These are phyloP conservation scores for Cinclus cinclus DNA, from an alignment of 2,113 vertebrate species.

Conservation along the genomic window DNA sequence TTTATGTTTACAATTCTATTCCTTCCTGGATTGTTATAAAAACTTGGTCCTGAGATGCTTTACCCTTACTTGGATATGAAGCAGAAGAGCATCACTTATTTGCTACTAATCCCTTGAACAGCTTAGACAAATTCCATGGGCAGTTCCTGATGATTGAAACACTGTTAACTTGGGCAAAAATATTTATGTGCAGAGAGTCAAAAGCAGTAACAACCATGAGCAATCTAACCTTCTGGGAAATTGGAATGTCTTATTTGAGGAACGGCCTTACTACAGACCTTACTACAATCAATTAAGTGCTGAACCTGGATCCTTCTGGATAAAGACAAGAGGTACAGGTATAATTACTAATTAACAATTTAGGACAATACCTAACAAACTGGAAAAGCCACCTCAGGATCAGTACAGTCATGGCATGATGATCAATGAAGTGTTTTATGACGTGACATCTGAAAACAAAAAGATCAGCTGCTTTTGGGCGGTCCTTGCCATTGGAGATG, in stretches of 20 bases:
- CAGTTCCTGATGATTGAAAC: background rate
- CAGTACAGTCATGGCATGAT: background rate
- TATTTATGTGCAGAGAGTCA: background rate
- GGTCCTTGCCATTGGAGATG: background rate
- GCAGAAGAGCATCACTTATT: background rate
- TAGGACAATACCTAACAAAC: background rate
- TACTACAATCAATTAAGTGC: background rate
- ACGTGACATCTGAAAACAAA: background rate
- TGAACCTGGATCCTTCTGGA: background rate
- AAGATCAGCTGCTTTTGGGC: background rate
- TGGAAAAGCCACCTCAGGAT: background rate
- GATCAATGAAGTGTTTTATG: background rate
- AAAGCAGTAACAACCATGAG: background rate
- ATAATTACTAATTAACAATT: background rate
- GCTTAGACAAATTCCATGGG: background rate
- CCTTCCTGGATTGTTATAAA: background rate
- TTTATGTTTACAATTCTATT: background rate
- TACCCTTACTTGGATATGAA: constrained; percentile 31
- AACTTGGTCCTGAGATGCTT: background rate
- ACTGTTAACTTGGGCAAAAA: background rate
- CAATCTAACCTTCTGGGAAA: background rate
- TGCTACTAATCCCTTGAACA: background rate
- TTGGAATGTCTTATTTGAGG: background rate
- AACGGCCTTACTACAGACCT: background rate
- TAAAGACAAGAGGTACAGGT: background rate